Evolutionary conservation across 2,797 vertebrate genomes (phyloP).

Genomic region (Phyllotis vaccarum): DNA sequence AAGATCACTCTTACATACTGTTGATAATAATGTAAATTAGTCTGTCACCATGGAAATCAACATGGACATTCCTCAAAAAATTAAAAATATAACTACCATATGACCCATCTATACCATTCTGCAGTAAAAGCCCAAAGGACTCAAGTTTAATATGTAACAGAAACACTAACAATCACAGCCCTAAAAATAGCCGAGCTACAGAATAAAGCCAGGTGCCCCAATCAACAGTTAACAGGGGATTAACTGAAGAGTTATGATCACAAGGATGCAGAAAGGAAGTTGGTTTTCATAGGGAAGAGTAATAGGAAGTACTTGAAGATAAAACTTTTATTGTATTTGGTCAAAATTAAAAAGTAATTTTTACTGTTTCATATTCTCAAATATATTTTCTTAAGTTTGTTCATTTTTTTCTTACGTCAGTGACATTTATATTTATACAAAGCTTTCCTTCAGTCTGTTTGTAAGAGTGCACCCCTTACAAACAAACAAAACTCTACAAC

Average conservation of each 20-base stretch:
- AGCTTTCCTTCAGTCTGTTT: background rate
- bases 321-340: constrained; percentile 52
- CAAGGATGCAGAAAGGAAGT: background rate
- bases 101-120: background rate
- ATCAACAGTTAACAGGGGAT: background rate
- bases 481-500: background rate
- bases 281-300: constrained; percentile 48
- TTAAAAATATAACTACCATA: background rate
- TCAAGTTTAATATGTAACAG: background rate
- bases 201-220: background rate
- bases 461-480: background rate
- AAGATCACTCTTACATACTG: background rate
- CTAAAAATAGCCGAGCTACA: background rate
- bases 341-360: constrained; percentile 46
- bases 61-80: background rate
- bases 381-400: constrained; percentile 23
- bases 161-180: background rate
- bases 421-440: constrained; percentile 39
- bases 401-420: background rate
- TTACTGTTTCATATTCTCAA: constrained; percentile 35
- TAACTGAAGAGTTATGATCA: background rate
- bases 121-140: background rate
- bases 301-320: constrained; percentile 43
- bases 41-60: background rate
- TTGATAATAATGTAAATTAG: background rate